phyloP scores from a whole-genome alignment of 92 coral and sea anemone species.

The Porites rus region DNA sequence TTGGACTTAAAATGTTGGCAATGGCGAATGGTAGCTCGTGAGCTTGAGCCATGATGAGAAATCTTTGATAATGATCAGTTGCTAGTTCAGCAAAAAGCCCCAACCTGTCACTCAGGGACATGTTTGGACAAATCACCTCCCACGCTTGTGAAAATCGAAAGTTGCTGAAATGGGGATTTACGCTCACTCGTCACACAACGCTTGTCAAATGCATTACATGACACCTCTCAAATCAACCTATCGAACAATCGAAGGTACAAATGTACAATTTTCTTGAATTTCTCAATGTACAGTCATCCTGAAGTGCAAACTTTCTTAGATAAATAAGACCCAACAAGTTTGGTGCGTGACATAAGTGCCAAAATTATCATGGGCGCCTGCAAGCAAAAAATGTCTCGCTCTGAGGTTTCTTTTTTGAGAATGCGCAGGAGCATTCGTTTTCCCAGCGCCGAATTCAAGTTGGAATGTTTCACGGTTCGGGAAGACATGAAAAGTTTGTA shows the following conservation, averaged over 20 bases:
- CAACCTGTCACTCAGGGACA: neutral
- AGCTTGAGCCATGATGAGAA: slow-evolving; percentile 20
- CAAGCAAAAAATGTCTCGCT: neutral
- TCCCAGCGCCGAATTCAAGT: slow-evolving; percentile 68
- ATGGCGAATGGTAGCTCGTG: slow-evolving; percentile 26
- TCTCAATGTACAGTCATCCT: too few species aligned
- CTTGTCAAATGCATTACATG: too few species aligned
- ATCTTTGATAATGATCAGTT: neutral
- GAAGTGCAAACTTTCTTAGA: too few species aligned
- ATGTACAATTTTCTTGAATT: too few species aligned
- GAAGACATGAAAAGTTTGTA: slow-evolving; percentile 25
- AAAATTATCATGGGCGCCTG: neutral
- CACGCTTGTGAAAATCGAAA: neutral
- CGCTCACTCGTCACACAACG: too few species aligned
- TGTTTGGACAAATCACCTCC: neutral
- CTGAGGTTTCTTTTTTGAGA: slow-evolving; percentile 8
- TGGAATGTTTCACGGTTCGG: slow-evolving; percentile 39
- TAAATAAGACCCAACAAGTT: too few species aligned
- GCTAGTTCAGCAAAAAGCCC: neutral
- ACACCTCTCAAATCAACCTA: too few species aligned
- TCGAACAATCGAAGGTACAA: too few species aligned
- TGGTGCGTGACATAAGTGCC: neutral
- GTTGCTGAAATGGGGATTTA: neutral
- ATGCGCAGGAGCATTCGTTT: slow-evolving; percentile 44
- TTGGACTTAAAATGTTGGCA: slow-evolving; percentile 28